Base-by-base conservation (phyloP, 2,888 invertebrate genomes). In the Podotricha telesiphe region DNA sequence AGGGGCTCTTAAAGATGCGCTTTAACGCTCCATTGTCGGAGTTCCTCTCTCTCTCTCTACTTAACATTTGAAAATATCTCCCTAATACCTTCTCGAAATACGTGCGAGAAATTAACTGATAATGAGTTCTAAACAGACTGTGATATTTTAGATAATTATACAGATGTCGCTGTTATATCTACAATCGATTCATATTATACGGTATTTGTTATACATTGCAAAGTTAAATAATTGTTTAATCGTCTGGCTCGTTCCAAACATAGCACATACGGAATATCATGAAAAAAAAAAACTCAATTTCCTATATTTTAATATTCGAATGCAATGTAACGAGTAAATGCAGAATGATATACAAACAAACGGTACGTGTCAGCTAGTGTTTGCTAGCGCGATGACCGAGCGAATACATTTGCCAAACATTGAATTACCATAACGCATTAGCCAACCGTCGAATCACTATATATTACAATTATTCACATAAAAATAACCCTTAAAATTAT, bases 371-470 rank as follows among this genome's bases (percentile, higher is more conserved):
- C 72, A 58, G 40, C 67, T 67, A 58, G 50, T 74, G 71, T 73
- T 72, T 72, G 73, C 72, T 50, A 67, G 48, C 61, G 68, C 75
- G 65, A 63, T 71, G 73, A 75, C 73, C 73, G 68, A 71, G 42
- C 53, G 70, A 72, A 69, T 72, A 79, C 82, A 84, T 83, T 82
- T 79, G 76, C 77, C 80, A 82, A 83, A 83, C 83, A 83, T 80
- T 79, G 80, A 78, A 85, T 82, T 84, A 82, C 78, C 82, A 82
- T 84, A 83, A 76, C 74, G 75, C 71, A 73, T 77, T 72, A 73
- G 58, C 28, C 34, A 50, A 37, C n/a, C 64, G 48, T 59, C 4
- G 56, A 20, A 50, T 19, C 56, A 65, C 62, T 50, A 66, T 19
- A 42, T 19, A 64, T 50, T 37, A 58, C 64, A 47, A 19, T 13